Percentiles rank a stretch among this genome's conserved stretches.
Conservation (phyloP, 2,113 vertebrate genomes). For the Bostrychus sinensis region DNA sequence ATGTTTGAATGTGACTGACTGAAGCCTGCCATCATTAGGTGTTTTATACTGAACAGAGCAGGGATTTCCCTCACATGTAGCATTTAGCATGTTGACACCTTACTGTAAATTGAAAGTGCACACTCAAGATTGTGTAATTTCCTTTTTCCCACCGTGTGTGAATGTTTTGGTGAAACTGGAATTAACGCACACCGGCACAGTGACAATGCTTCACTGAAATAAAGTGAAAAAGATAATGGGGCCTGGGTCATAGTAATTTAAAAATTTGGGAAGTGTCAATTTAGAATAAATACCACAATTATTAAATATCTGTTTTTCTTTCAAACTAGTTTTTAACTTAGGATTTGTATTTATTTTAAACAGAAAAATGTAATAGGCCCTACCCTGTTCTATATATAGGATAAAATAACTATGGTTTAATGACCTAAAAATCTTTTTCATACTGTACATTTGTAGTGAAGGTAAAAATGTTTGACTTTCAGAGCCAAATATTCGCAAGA, state of each 20-base stretch:
- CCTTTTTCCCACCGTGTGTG: not conserved
- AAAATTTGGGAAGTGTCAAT: too few species aligned
- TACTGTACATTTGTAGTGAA: slow-evolving; percentile 32
- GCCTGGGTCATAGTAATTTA: too few species aligned
- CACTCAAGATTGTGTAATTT: slow-evolving; percentile 26
- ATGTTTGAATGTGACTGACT: slow-evolving; percentile 32
- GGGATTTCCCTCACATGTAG: slow-evolving; percentile 25
- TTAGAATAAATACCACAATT: too few species aligned
- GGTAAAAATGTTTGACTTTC: too few species aligned
- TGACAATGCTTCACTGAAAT: not conserved
- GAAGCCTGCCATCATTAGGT: slow-evolving; percentile 13
- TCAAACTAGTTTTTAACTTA: too few species aligned
- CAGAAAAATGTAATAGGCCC: too few species aligned
- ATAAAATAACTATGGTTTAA: too few species aligned
- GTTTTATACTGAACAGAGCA: slow-evolving; percentile 55
- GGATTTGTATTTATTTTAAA: too few species aligned
- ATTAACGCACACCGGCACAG: slow-evolving; percentile 59
- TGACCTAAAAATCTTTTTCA: not conserved
- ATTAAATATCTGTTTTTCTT: too few species aligned
- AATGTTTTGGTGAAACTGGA: slow-evolving; percentile 59
- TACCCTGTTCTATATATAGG: too few species aligned
- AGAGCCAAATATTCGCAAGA: too few species aligned
- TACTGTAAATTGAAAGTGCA: slow-evolving; percentile 47
- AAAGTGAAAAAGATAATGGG: too few species aligned
- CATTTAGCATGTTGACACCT: not conserved